Percentiles rank a stretch among this genome's conserved stretches.
Conservation (phyloP, 2,113 vertebrate genomes). For the Odobenus rosmarus region DNA sequence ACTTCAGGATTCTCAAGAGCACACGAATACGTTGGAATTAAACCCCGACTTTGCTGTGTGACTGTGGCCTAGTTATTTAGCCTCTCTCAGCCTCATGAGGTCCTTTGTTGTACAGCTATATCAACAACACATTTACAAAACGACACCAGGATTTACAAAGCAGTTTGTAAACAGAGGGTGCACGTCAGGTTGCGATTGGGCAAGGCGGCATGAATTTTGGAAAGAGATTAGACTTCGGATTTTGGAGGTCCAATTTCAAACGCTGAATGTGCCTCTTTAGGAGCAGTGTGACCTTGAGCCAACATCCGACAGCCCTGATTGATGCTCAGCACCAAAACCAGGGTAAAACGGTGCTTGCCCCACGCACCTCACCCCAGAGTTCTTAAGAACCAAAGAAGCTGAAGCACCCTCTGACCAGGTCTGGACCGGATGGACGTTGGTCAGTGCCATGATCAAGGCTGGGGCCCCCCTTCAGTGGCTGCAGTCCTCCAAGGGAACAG, state of each 20-base stretch:
- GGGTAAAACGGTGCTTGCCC: not conserved
- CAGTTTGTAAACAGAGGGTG: not conserved
- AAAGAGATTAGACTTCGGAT: not conserved
- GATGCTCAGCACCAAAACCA: not conserved
- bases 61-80: not conserved
- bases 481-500: not conserved
- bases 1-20: not conserved
- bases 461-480: not conserved
- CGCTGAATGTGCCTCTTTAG: not conserved
- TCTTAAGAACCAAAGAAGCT: not conserved
- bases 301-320: not conserved
- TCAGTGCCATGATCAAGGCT: too few species aligned
- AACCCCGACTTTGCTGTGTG: not conserved
- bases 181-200: accelerated
- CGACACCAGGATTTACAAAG: not conserved
- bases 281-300: not conserved
- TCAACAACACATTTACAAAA: not conserved
- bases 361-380: accelerated
- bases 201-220: accelerated
- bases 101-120: not conserved
- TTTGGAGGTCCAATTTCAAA: not conserved
- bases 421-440: accelerated
- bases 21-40: too few species aligned
- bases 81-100: not conserved
- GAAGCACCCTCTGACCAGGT: accelerated